Evolutionary conservation across 2,113 vertebrate species (phyloP).

Genomic region (Barnardius zonarius): DNA sequence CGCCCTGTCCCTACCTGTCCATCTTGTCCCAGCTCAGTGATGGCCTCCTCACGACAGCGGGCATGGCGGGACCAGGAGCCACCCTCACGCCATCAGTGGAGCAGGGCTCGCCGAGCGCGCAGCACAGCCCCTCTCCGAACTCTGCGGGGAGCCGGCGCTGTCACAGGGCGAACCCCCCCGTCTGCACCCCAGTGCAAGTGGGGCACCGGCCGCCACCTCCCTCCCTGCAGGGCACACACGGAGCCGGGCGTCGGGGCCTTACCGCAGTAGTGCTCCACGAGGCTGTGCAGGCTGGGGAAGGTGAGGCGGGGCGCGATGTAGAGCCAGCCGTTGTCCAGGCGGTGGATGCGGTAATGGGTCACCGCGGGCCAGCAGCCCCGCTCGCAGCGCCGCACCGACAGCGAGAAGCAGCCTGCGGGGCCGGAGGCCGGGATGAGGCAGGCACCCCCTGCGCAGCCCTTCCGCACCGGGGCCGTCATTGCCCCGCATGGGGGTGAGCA

Average conservation of each 20-base stretch:
- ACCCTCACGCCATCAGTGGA: slow-evolving; percentile 5
- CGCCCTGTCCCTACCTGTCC: slow-evolving; percentile 72
- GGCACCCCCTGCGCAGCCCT: too few species aligned
- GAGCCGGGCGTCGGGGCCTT: background rate
- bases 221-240: background rate
- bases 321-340: slow-evolving; percentile 80
- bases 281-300: slow-evolving; percentile 78
- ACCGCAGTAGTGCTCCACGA: slow-evolving; percentile 87
- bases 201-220: fast-evolving
- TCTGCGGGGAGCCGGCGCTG: slow-evolving; percentile 55
- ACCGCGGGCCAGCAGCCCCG: slow-evolving; percentile 57
- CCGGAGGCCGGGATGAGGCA: fast-evolving
- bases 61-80: background rate
- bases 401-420: slow-evolving; percentile 75
- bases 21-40: slow-evolving; percentile 81
- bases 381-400: slow-evolving; percentile 73
- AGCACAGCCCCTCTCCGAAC: slow-evolving; percentile 74
- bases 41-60: slow-evolving; percentile 61
- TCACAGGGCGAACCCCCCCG: background rate
- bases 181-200: background rate
- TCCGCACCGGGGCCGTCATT: fast-evolving
- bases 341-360: slow-evolving; percentile 82
- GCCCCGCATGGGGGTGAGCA: fast-evolving
- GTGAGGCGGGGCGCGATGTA: slow-evolving; percentile 82
- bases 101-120: slow-evolving; percentile 77